These are phyloP conservation scores for Polymixis flavicincta DNA, from an alignment of 2,888 invertebrate genomes.

Conservation along the genomic window DNA sequence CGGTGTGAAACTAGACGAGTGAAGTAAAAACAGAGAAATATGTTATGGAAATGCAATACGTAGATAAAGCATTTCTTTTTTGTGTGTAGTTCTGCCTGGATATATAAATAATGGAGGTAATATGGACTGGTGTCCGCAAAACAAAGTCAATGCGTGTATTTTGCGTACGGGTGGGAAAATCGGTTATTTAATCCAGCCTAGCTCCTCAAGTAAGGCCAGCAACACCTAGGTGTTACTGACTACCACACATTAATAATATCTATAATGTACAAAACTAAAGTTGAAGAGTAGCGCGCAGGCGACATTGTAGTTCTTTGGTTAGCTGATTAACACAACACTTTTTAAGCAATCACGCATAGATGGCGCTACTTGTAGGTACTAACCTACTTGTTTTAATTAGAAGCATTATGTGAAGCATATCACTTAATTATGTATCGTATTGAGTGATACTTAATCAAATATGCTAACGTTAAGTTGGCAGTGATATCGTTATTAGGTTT, in stretches of 20 bases:
- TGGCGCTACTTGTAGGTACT: conserved; percentile 9
- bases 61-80: neutral
- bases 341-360: neutral
- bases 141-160: too few relatives aligned
- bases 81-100: neutral
- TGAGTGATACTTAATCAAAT: conserved; percentile 14
- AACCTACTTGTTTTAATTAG: neutral
- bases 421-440: neutral
- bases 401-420: conserved; percentile 3
- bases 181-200: too few relatives aligned
- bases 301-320: neutral
- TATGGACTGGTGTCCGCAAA: too few relatives aligned
- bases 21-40: neutral
- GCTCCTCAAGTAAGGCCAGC: too few relatives aligned
- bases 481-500: neutral
- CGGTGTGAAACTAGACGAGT: neutral
- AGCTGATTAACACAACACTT: neutral
- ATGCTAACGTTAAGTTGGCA: neutral
- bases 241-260: too few relatives aligned
- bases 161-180: too few relatives aligned
- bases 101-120: too few relatives aligned
- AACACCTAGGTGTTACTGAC: too few relatives aligned
- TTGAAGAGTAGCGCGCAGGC: too few relatives aligned
- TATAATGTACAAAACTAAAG: too few relatives aligned
- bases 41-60: neutral